Base-by-base conservation (phyloP, 2,888 invertebrate species). In the Lypha dubia region DNA sequence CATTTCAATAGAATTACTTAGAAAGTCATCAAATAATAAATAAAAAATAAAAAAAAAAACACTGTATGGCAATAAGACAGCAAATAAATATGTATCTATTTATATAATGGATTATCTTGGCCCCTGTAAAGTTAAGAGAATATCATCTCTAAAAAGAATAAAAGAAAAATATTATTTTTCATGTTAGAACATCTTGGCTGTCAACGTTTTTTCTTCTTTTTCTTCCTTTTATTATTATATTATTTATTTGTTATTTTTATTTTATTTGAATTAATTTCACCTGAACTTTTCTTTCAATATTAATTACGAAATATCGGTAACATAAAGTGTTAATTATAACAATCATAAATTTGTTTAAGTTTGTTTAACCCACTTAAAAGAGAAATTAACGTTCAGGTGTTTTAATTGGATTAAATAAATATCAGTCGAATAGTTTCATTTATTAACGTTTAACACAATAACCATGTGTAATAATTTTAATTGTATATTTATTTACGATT, bases 351-450 rank as follows among this genome's bases (percentile, higher is more conserved):
- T 60, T 24, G 62, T 35, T 56, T 56, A 38, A 44, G 24, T 74
- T 65, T 65, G 9, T 51, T 73, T 65, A 67, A 60, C 74, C 51
- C 35, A 67, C 15, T 65, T 65, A n/a, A 1, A 7, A 1, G 49
- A 7, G 8, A 15, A 38, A 32, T 65, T 46, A 65, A 24, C 56
- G 41, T 58, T 35, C 17, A 49, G 15, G 41, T 51, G n/a, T 13
- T 70, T 1, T 41, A 74, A 60, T 11, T 83, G 38, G 53, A 35
- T 67, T 73, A 77, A 68, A 46, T 67, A 60, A 67, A 73, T 67
- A 67, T 56, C 44, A 28, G 28, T 58, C 4, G 5, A 3, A 44
- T n/a, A 44, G 22, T 65, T 49, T 17, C 17, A 71, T 56, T 71
- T 58, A 17, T 65, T 20, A 13, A 76, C n/a, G 13, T n/a, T n/a